These are phyloP conservation scores for Scalopus aquaticus DNA, from an alignment of 2,113 vertebrate genomes.

Conservation along the genomic window DNA sequence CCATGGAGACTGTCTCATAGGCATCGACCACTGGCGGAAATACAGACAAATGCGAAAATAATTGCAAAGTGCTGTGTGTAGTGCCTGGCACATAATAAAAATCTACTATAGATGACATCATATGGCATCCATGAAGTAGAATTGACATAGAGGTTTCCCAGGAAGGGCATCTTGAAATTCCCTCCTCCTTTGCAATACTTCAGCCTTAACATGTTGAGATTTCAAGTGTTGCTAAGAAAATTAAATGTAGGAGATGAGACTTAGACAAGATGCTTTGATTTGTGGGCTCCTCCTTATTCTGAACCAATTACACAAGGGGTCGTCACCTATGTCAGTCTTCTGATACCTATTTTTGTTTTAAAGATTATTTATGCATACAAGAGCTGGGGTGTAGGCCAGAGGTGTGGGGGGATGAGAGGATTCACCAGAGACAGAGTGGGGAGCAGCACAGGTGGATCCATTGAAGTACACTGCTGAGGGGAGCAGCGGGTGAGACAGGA, in stretches of 20 bases:
- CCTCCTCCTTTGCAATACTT: neutral
- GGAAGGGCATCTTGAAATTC: neutral
- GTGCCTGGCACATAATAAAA: neutral
- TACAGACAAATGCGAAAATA: constrained; percentile 48
- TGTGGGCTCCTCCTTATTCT: neutral
- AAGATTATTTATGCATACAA: too few species aligned
- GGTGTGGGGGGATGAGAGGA: too few species aligned
- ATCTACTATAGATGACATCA: neutral
- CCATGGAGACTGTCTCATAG: constrained; percentile 51
- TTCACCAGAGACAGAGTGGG: too few species aligned
- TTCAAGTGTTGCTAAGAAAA: neutral
- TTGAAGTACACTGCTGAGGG: too few species aligned
- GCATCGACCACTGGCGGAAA: constrained; percentile 38
- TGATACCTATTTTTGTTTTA: too few species aligned
- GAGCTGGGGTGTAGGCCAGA: too few species aligned
- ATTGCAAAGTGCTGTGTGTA: neutral
- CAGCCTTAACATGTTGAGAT: neutral
- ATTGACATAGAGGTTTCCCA: neutral
- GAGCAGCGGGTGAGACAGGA: too few species aligned
- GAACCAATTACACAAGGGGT: neutral
- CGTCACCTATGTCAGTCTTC: neutral
- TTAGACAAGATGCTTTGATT: neutral
- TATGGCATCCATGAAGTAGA: neutral
- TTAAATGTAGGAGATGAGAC: neutral
- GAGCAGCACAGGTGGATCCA: too few species aligned